Conservation (phyloP, 2,888 invertebrate genomes). For the Resseliella maxima region DNA sequence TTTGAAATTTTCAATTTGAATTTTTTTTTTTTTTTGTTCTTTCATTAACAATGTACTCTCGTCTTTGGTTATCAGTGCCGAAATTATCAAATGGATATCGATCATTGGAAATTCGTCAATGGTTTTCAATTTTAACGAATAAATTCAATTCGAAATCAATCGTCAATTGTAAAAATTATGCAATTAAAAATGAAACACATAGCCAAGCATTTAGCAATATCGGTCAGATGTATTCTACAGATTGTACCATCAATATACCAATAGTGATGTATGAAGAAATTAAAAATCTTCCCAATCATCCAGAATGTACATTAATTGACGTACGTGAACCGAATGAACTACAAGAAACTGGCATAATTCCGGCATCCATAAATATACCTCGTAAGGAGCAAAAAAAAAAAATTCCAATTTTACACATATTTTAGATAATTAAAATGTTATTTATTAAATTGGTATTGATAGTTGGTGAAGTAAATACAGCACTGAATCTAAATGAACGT, state of each 20-base stretch:
- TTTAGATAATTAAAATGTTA: too few species aligned
- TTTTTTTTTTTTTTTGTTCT: too few species aligned
- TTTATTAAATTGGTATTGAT: background rate
- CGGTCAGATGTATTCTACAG: background rate
- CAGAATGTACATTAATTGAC: slow-evolving; percentile 75
- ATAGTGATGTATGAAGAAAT: slow-evolving; percentile 69
- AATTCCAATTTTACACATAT: background rate
- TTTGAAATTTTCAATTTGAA: too few species aligned
- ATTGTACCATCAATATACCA: background rate
- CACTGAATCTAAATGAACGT: background rate
- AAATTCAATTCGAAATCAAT: too few species aligned
- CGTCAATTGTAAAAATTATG: too few species aligned
- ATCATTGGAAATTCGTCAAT: too few species aligned
- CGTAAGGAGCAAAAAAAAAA: slow-evolving; percentile 69
- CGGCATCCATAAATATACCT: slow-evolving; percentile 82
- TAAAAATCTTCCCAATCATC: slow-evolving; percentile 68
- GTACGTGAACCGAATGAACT: slow-evolving; percentile 81
- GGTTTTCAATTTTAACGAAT: too few species aligned
- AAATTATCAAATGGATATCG: too few species aligned
- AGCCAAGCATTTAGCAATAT: background rate
- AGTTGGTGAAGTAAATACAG: slow-evolving; percentile 23
- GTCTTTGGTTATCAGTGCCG: too few species aligned
- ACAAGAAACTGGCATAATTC: slow-evolving; percentile 77
- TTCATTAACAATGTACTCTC: too few species aligned
- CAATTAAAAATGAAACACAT: background rate